Evolutionary conservation across 1,140 invertebrate genomes (phyloP).

Genomic region (Teleopsis dalmanni): DNA sequence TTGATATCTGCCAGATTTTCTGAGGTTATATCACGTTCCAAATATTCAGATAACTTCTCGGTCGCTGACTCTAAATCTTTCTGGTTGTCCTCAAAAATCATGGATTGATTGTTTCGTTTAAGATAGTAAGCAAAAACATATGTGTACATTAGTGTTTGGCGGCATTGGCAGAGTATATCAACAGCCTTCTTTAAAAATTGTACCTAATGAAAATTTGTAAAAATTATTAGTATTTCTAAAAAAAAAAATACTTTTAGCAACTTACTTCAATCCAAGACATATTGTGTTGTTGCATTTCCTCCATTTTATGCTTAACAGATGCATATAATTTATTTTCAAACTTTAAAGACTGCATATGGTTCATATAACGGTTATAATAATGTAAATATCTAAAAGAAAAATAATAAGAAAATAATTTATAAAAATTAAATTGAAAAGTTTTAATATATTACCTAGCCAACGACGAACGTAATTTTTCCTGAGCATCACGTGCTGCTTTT

Average conservation of each 20-base stretch:
- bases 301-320: slow-evolving; percentile 95
- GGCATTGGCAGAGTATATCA: slow-evolving; percentile 93
- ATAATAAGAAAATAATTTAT: slow-evolving; percentile 29
- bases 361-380: slow-evolving; percentile 99
- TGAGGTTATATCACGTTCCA: slow-evolving; percentile 95
- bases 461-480: slow-evolving; percentile 87
- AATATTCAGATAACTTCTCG: slow-evolving; percentile 93
- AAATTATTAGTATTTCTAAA: not conserved
- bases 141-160: slow-evolving; percentile 98
- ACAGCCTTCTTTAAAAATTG: slow-evolving; percentile 97
- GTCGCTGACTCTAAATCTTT: slow-evolving; percentile 95
- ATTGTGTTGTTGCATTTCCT: slow-evolving; percentile 98
- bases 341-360: slow-evolving; percentile 97
- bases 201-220: slow-evolving; percentile 53
- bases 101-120: slow-evolving; percentile 95
- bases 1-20: slow-evolving; percentile 97
- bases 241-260: not conserved
- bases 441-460: slow-evolving; percentile 42
- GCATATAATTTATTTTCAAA: slow-evolving; percentile 95
- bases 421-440: not conserved
- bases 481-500: slow-evolving; percentile 89
- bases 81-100: slow-evolving; percentile 99
- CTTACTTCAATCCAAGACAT: slow-evolving; percentile 98
- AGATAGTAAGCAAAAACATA: slow-evolving; percentile 99
- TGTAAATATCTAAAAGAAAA: slow-evolving; percentile 78